Evolutionary conservation across 2,113 vertebrate genomes (phyloP).

Genomic region (Columbina picui): DNA sequence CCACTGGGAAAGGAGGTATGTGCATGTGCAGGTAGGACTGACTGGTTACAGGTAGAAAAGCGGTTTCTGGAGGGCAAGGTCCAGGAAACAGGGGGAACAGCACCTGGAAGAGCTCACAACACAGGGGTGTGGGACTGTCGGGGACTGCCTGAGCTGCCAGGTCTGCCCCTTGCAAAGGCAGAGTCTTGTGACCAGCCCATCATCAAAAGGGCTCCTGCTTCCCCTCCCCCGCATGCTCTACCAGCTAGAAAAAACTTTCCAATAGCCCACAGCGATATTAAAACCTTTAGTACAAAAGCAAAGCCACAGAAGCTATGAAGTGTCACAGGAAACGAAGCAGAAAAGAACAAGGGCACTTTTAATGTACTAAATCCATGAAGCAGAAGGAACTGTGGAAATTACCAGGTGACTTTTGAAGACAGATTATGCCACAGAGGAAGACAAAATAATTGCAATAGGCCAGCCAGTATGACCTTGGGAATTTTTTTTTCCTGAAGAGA

Average conservation of each 20-base stretch:
- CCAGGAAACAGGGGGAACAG: accelerated
- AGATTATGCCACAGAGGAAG: not conserved
- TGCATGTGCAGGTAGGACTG: accelerated
- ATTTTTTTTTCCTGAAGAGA: not conserved
- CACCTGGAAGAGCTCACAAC: accelerated
- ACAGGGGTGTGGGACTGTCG: accelerated
- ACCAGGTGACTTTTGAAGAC: not conserved
- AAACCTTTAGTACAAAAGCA: not conserved
- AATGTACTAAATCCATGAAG: not conserved
- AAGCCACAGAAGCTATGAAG: constrained; percentile 8
- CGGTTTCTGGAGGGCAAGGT: accelerated
- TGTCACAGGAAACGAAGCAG: constrained; percentile 21
- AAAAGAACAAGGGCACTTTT: constrained; percentile 5
- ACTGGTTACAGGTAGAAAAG: not conserved
- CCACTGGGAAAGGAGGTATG: accelerated
- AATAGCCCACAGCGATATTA: not conserved
- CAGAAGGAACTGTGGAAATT: not conserved
- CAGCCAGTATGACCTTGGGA: not conserved
- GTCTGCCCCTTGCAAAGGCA: not conserved
- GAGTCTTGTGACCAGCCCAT: accelerated
- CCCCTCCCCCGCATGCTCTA: not conserved
- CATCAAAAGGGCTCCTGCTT: not conserved
- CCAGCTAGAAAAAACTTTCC: not conserved
- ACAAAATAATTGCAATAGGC: not conserved
- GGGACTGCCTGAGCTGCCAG: accelerated